Conservation (phyloP, 2,888 invertebrate genomes). For the Tholera decimalis region DNA sequence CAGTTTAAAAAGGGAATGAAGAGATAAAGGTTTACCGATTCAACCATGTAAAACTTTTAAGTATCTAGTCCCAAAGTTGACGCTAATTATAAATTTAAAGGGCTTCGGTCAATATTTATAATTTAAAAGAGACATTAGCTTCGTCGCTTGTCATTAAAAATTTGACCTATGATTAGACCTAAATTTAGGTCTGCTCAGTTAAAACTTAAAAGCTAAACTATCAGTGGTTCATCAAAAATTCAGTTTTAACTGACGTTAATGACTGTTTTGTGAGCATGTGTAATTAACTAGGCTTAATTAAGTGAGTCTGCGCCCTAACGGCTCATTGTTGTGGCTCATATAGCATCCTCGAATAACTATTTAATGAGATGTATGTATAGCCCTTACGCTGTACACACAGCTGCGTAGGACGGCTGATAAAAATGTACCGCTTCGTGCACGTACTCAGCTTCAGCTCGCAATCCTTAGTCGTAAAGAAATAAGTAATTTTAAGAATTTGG, state of each 20-base stretch:
- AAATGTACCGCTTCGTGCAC: not conserved
- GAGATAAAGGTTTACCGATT: constrained; percentile 1
- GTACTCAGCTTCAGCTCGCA: no score
- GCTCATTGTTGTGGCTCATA: constrained; percentile 79
- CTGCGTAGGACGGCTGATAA: constrained; percentile 10
- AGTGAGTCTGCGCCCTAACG: constrained; percentile 70
- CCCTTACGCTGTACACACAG: constrained; percentile 69
- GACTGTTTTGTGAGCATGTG: constrained; percentile 56
- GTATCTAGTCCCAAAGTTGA: constrained; percentile 15
- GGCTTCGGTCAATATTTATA: constrained; percentile 11
- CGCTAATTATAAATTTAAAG: no score
- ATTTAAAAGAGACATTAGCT: constrained; percentile 26
- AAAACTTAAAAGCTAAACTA: constrained; percentile 50
- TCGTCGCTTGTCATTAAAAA: constrained; percentile 19
- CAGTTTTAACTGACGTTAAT: constrained; percentile 66
- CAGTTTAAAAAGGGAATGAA: no score
- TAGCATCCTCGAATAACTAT: constrained; percentile 77
- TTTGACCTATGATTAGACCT: constrained; percentile 8
- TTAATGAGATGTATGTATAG: constrained; percentile 79
- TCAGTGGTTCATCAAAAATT: constrained; percentile 65
- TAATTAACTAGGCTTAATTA: constrained; percentile 80
- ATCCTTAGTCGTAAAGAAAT: no score
- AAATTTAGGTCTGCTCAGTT: constrained; percentile 12
- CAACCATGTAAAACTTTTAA: constrained; percentile 18
- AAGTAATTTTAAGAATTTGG: no score